These are phyloP conservation scores for Sminthurides aquaticus DNA, from an alignment of 2,888 invertebrate genomes.

Conservation along the genomic window DNA sequence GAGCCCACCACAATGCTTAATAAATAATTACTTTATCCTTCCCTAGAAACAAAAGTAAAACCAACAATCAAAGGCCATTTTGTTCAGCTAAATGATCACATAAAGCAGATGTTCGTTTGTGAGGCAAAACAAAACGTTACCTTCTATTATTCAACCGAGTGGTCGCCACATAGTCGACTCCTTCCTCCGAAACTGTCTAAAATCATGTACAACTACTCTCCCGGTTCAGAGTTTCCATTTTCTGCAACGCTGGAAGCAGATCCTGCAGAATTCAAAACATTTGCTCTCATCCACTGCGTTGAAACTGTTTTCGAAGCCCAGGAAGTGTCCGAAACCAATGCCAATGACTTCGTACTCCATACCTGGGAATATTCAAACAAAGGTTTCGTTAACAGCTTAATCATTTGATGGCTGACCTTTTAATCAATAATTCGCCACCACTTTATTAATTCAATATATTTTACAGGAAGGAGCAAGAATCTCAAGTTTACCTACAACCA, in stretches of 20 bases:
- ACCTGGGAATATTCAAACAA: not conserved
- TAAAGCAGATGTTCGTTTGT: slow-evolving; percentile 2
- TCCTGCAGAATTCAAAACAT: not conserved
- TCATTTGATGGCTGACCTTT: too few species aligned
- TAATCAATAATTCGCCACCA: too few species aligned
- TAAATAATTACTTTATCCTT: too few species aligned
- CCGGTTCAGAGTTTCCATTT: not conserved
- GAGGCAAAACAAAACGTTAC: not conserved
- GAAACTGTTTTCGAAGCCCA: not conserved
- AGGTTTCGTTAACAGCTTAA: not conserved
- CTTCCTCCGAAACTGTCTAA: not conserved
- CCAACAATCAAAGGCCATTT: not conserved
- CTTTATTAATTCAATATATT: too few species aligned
- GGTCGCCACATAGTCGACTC: not conserved
- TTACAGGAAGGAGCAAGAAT: not conserved
- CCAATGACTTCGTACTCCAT: not conserved
- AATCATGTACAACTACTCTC: not conserved
- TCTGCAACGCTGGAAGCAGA: not conserved
- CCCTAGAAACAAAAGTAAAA: not conserved
- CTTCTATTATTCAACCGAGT: not conserved
- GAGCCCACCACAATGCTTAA: too few species aligned
- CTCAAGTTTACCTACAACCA: not conserved
- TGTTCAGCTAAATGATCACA: not conserved
- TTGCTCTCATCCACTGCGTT: not conserved
- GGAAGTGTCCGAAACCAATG: not conserved